phyloP scores from a whole-genome alignment of 2,113 vertebrate genomes.

The Callionymus lyra region DNA sequence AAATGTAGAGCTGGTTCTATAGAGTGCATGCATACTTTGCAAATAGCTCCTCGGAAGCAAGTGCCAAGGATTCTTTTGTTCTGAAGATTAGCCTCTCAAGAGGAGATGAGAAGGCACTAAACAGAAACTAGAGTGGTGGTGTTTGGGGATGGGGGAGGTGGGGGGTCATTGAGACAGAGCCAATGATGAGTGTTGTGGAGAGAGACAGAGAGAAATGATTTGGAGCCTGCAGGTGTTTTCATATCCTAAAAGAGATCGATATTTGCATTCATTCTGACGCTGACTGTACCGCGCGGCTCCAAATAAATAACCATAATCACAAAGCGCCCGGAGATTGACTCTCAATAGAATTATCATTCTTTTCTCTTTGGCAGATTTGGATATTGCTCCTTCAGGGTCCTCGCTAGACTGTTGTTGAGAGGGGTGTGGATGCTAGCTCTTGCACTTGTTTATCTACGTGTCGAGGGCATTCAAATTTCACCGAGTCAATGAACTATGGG shows the following conservation, averaged over 20 bases:
- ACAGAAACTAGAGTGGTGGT: conserved; percentile 17
- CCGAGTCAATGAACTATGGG: conserved; percentile 51
- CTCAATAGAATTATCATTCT: conserved; percentile 67
- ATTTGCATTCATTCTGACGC: conserved; percentile 57
- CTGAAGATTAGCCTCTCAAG: conserved; percentile 5
- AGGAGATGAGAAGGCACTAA: conserved; percentile 16
- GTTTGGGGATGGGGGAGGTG: conserved; percentile 2
- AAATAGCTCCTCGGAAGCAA: conserved; percentile 10
- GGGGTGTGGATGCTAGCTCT: conserved; percentile 24
- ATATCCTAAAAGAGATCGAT: conserved; percentile 66
- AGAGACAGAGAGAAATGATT: conserved; percentile 53
- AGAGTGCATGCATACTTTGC: no score
- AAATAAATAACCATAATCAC: conserved; percentile 75
- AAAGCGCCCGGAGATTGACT: conserved; percentile 66
- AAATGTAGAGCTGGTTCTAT: no score
- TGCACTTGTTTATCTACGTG: conserved; percentile 25
- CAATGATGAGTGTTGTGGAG: conserved; percentile 26
- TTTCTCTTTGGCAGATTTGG: conserved; percentile 65
- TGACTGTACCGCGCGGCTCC: conserved; percentile 49
- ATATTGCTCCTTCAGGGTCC: conserved; percentile 68
- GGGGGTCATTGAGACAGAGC: conserved; percentile 2
- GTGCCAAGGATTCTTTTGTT: conserved; percentile 5
- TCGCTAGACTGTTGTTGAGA: conserved; percentile 59
- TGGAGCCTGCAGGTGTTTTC: conserved; percentile 66
- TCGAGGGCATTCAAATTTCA: conserved; percentile 52